Base-by-base conservation (phyloP, 1,140 invertebrate species). In the Akabosia matsudoensis region DNA sequence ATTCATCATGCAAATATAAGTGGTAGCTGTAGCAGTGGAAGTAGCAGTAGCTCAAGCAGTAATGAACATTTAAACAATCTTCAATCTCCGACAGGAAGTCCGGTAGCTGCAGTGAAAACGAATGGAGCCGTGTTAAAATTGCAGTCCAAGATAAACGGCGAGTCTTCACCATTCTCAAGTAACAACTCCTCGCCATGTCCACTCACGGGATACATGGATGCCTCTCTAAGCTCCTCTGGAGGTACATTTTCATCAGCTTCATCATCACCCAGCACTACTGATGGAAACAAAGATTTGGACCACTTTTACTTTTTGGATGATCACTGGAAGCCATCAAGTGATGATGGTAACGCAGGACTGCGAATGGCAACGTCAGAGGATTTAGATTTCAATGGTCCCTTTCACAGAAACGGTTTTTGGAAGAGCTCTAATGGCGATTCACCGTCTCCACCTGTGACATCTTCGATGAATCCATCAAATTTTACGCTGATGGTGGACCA, bases 261-360 rank as follows among this genome's bases (percentile, higher is more conserved):
- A 13, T 28, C 26, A 28, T 30, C 61, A n/a, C 61, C 28, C 3
- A 28, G 28, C 28, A 30, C 61, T 7, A 67, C 61, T 31, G 61
- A 67, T 31, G 61, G 26, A 2, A 67, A 67, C 22, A 67, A 67
- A 31, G 61, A 67, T 30, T n/a, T 67, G 30, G 61, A 67, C 22
- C 76, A 80, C 45, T 80, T 80, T 74, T 80, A 80, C 73, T 80
- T 80, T 75, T 77, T 78, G 30, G 79, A 80, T 3, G 75, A 80
- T 33, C 78, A 80, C 64, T 80, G 79, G 79, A 71, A 76, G 52
- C 79, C 79, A 16, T 37, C 13, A 13, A 74, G 74, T 13, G 18
- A 34, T 34, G 61, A 30, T 1, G 37, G 61, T 67, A n/a, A n/a
- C 24, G 1, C 28, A 10, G 26, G 61, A 7, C 1, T 67, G 3